Conservation (phyloP, 2,113 vertebrate species). For the Rallus limicola region DNA sequence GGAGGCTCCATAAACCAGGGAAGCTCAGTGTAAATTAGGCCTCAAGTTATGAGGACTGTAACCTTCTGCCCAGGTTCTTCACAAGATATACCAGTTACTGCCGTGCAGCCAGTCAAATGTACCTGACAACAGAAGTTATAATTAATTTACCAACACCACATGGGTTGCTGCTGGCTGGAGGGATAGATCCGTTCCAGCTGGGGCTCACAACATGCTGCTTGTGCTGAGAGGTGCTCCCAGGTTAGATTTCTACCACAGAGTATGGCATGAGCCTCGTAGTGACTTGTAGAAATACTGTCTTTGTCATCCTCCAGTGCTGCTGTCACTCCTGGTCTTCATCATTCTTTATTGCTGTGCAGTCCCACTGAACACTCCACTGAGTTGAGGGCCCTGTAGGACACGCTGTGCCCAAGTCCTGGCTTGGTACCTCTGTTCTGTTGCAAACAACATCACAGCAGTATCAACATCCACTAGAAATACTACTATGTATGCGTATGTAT, state of each 20-base stretch:
- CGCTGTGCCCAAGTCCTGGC: neutral
- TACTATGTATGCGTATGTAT: accelerated
- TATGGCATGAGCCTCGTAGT: accelerated
- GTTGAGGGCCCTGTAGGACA: neutral
- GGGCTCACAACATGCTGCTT: neutral
- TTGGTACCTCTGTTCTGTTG: neutral
- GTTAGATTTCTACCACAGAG: neutral
- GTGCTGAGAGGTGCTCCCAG: neutral
- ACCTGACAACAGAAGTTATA: neutral
- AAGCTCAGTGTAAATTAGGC: neutral
- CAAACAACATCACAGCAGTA: neutral
- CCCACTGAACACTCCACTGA: neutral
- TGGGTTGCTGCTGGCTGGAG: neutral
- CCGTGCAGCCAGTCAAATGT: neutral
- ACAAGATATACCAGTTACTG: neutral
- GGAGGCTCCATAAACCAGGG: neutral
- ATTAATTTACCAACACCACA: neutral
- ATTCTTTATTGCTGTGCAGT: neutral
- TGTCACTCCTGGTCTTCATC: neutral
- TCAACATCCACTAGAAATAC: neutral
- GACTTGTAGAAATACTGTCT: neutral
- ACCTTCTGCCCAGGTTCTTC: neutral
- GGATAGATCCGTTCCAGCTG: neutral
- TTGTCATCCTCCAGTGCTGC: neutral
- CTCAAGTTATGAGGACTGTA: neutral